phyloP scores from a whole-genome alignment of 2,888 invertebrate species.

The Ichneumon xanthorius region DNA sequence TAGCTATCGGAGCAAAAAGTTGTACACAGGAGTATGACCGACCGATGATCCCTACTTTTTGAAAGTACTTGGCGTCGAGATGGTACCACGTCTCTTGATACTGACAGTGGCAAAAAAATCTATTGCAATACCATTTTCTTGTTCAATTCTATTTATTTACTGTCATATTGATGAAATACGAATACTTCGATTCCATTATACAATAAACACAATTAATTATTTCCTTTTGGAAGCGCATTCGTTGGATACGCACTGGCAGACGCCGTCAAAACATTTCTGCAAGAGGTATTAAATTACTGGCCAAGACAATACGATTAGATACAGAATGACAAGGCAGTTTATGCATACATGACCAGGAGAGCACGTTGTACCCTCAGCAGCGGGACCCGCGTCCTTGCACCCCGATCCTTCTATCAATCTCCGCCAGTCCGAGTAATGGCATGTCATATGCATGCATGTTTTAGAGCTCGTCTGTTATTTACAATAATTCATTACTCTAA shows the following conservation, averaged over 20 bases:
- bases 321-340: background rate
- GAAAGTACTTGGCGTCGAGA: too few species aligned
- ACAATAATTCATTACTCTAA: too few species aligned
- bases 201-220: background rate
- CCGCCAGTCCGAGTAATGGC: background rate
- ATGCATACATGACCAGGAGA: background rate
- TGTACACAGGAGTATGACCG: too few species aligned
- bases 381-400: background rate
- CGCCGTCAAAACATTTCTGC: background rate
- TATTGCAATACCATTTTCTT: too few species aligned
- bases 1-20: too few species aligned
- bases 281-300: background rate
- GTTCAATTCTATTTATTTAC: too few species aligned
- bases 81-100: too few species aligned
- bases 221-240: background rate
- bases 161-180: too few species aligned
- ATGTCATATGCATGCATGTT: background rate
- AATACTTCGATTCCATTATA: too few species aligned
- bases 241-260: background rate
- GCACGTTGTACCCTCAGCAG: slow-evolving; percentile 29
- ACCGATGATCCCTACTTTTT: too few species aligned
- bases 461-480: background rate
- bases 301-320: background rate
- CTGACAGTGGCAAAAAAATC: too few species aligned
- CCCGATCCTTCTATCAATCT: background rate